These are phyloP conservation scores for Lypha dubia DNA, from an alignment of 2,888 invertebrate genomes.

Conservation along the genomic window DNA sequence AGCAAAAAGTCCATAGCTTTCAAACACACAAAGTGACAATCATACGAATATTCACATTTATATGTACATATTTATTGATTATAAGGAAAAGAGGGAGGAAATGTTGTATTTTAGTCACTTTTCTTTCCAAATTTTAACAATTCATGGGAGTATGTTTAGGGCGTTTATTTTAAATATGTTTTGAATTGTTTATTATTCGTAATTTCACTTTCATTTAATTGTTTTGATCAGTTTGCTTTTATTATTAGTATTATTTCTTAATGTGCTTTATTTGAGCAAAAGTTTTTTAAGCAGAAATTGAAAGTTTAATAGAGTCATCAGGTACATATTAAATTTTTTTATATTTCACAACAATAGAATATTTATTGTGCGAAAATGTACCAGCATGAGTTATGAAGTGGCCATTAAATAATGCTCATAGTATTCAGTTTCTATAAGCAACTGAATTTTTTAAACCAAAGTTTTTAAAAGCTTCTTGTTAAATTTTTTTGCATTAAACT, in stretches of 20 bases:
- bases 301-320: slow-evolving; percentile 42
- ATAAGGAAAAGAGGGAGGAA: no score
- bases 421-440: no score
- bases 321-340: slow-evolving; percentile 31
- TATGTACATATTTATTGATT: no score
- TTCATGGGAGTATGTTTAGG: slow-evolving; percentile 55
- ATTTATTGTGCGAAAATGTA: background rate
- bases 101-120: slow-evolving; percentile 21
- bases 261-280: background rate
- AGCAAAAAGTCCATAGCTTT: no score
- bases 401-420: background rate
- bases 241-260: background rate
- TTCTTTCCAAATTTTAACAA: slow-evolving; percentile 56
- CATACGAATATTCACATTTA: no score
- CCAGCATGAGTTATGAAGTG: background rate
- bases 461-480: no score
- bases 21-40: no score
- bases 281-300: slow-evolving; percentile 41
- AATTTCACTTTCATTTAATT: slow-evolving; percentile 70
- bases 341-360: slow-evolving; percentile 37
- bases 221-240: slow-evolving; percentile 38
- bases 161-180: slow-evolving; percentile 12
- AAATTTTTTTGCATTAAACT: no score
- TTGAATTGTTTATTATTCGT: slow-evolving; percentile 43
- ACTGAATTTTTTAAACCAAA: no score